These are phyloP conservation scores for Mamestra configurata DNA, from an alignment of 1,140 invertebrate species.

Conservation along the genomic window DNA sequence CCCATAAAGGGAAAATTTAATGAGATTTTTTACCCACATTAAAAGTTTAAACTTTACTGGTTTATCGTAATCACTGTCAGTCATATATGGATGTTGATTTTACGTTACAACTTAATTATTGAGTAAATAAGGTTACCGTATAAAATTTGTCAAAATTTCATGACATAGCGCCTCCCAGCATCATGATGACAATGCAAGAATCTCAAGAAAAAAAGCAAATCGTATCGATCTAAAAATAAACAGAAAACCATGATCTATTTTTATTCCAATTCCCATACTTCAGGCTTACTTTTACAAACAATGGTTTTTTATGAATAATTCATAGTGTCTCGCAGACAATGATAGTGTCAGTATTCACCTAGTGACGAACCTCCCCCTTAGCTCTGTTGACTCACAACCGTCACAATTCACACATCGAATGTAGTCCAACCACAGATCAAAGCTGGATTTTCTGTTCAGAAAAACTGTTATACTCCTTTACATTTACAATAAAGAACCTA, in stretches of 20 bases:
- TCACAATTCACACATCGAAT: conserved; percentile 28
- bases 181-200: not conserved
- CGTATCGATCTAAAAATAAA: conserved; percentile 30
- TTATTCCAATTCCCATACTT: conserved; percentile 38
- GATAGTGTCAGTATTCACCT: conserved; percentile 47
- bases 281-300: conserved; percentile 57
- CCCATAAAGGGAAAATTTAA: not conserved
- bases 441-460: conserved; percentile 22
- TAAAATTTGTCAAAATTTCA: not conserved
- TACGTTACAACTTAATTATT: conserved; percentile 22
- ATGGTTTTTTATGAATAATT: conserved; percentile 57
- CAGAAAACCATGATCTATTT: conserved; percentile 34
- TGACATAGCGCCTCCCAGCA: not conserved
- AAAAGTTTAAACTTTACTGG: not conserved
- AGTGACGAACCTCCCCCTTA: conserved; percentile 50
- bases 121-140: not conserved
- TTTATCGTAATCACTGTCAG: conserved; percentile 1
- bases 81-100: conserved; percentile 15
- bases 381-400: conserved; percentile 45
- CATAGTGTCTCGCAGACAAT: conserved; percentile 54
- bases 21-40: not conserved
- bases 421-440: conserved; percentile 24
- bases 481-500: conserved; percentile 31
- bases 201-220: not conserved
- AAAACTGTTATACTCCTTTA: conserved; percentile 24